Conservation (phyloP, 2,113 vertebrate genomes). For the Tautogolabrus adspersus region DNA sequence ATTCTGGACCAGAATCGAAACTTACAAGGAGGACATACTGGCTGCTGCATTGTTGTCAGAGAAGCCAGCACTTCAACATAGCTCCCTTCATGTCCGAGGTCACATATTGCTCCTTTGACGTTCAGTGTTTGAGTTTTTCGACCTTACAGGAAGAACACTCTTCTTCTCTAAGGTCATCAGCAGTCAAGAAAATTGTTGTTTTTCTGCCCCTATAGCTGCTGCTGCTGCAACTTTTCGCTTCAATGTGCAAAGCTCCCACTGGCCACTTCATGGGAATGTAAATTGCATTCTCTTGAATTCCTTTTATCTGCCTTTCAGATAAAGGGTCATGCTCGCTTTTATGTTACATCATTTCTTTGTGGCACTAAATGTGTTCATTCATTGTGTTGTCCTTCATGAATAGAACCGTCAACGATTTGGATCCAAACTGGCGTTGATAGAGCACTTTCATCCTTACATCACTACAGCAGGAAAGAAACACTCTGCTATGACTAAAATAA, state of each 20-base stretch:
- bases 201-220: constrained; percentile 13
- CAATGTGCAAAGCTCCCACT: constrained; percentile 55
- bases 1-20: too few species aligned
- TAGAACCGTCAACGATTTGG: neutral
- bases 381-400: constrained; percentile 13
- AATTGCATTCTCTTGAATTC: constrained; percentile 44
- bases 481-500: constrained; percentile 33
- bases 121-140: constrained; percentile 34
- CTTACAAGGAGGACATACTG: too few species aligned
- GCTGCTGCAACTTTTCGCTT: constrained; percentile 58
- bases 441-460: neutral
- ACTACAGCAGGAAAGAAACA: neutral
- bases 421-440: neutral
- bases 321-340: constrained; percentile 60
- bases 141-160: constrained; percentile 12
- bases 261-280: constrained; percentile 54
- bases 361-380: constrained; percentile 15
- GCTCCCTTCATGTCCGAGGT: too few species aligned
- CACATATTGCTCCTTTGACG: neutral
- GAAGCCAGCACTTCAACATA: too few species aligned
- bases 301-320: constrained; percentile 67
- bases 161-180: constrained; percentile 26
- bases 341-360: constrained; percentile 37
- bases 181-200: constrained; percentile 2
- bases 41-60: too few species aligned